Base-by-base conservation (phyloP, 2,113 vertebrate genomes). In the Cacatua alba region DNA sequence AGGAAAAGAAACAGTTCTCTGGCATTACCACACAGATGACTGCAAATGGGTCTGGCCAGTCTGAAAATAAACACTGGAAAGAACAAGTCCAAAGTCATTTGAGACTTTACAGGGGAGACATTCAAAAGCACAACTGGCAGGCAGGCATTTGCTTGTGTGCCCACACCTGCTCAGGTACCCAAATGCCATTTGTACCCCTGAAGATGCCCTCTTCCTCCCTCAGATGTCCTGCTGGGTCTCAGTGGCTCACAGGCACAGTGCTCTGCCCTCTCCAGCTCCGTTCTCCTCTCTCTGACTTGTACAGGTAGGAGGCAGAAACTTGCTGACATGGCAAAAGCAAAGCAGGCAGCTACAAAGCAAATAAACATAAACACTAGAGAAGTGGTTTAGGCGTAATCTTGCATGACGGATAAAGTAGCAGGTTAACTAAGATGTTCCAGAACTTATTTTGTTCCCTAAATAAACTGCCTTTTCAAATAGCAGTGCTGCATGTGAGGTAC, bases 371-470 rank as follows among this genome's bases (percentile, higher is more conserved):
- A 64, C 55, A 72, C n/a, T 17, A 19, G 14, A 62, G 43, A 82
- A 79, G 28, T n/a, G 41, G 17, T 95, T 86, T 69, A 72, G n/a
- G 28, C 2, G 6, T 43, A 46, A 85, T 77, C 63, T 82, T 25
- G 18, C 37, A 31, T 17, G 26, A 59, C 21, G 29, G 31, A 53
- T 67, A 62, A 88, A 67, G 18, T 20, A 60, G 33, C 29, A 79
- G 14, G 24, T 57, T 80, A 60, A 90, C 51, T 44, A 76, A 62
- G 12, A 65, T 37, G 33, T 39, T 52, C 52, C 7, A 1, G 33
- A 52, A 72, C 65, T 46, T 17, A 78, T 74, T 75, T 86, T 63
- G 31, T 51, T 92, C 53, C 63, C 59, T 69, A 92, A 86, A 85
- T 68, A 69, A 82, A 52, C 10, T 17, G 39, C 13, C 17, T 71